Evolutionary conservation across 2,113 vertebrate species (phyloP).

Genomic region (Prolemur simus): DNA sequence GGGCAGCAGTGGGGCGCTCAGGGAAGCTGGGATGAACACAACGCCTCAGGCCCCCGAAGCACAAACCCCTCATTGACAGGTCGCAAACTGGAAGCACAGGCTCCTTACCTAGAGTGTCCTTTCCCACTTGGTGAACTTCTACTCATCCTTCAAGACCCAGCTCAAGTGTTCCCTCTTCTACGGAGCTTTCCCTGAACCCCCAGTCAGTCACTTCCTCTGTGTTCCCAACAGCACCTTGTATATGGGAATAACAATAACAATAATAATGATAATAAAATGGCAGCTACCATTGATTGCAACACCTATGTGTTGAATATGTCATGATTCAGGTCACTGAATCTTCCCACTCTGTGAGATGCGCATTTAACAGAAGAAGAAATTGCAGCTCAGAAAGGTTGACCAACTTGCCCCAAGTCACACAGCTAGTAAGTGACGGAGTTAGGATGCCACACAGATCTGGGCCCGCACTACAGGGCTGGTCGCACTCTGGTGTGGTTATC

Average conservation of each 20-base stretch:
- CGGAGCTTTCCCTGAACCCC: constrained; percentile 80
- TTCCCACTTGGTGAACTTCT: constrained; percentile 82
- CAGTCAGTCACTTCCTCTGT: constrained; percentile 80
- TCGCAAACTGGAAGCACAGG: constrained; percentile 60
- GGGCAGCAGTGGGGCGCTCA: not conserved
- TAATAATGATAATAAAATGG: constrained; percentile 63
- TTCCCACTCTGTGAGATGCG: not conserved
- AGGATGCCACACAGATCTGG: not conserved
- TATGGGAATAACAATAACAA: constrained; percentile 78
- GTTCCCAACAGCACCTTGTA: constrained; percentile 81
- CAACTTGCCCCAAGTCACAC: constrained; percentile 63
- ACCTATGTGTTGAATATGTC: constrained; percentile 17
- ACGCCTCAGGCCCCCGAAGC: constrained; percentile 51
- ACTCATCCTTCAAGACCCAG: constrained; percentile 82
- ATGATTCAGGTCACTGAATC: not conserved
- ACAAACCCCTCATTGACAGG: constrained; percentile 70
- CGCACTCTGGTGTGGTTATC: not conserved
- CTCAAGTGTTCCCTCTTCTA: constrained; percentile 81
- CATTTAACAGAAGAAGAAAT: constrained; percentile 26
- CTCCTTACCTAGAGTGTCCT: constrained; percentile 80
- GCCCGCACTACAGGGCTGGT: not conserved
- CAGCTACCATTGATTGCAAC: constrained; percentile 52
- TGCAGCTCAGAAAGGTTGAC: constrained; percentile 45
- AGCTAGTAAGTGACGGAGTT: constrained; percentile 8
- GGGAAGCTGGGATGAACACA: constrained; percentile 37